Evolutionary conservation across 2,888 invertebrate genomes (phyloP), one percentile per base, ranked within the genome.

Genomic region (Endotricha flammealis): DNA sequence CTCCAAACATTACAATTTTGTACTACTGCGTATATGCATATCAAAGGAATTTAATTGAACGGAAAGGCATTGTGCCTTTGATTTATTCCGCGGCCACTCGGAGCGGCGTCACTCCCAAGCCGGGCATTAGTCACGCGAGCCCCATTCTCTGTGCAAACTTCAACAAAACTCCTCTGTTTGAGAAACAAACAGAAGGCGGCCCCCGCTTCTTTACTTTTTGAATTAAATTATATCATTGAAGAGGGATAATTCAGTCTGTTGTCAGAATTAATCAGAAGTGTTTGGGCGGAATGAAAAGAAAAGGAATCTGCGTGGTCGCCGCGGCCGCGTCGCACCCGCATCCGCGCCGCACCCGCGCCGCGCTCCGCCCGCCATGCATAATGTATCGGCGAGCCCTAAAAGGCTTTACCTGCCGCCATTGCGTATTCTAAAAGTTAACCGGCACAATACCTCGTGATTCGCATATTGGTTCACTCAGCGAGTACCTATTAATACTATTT

Each of bases 171-270:
- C 59, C 11, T 28, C 40, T 46, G 48, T 48, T 53, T 33, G 38
- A 43, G 52, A 51, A 58, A 58, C 57, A 62, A 56, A 58, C 49
- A 54, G 41, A 46, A 32, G 38, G 36, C 37, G 22, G 38, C 22
- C 24, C 23, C 29, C 36, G 37, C 34, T 40, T 41, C 38, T 41
- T 44, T 43, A 39, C 46, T 40, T 46, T 38, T 17, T 9, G 50
- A 58, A 58, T 60, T 51, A 53, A 56, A 60, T 63, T 58, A 61
- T 51, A 50, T 51, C 39, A 53, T 45, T 61, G 48, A 39, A 47
- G 49, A 53, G 50, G 41, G 42, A 52, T 53, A 46, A 57, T 40
- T 39, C 32, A 20, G 22, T 38, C 43, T 52, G 46, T 53, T 53
- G 44, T 52, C 46, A 28, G 50, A 60, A 59, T 60, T 55, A 59